Evolutionary conservation across 2,888 invertebrate species (phyloP).

Genomic region (Dryadula phaetusa): DNA sequence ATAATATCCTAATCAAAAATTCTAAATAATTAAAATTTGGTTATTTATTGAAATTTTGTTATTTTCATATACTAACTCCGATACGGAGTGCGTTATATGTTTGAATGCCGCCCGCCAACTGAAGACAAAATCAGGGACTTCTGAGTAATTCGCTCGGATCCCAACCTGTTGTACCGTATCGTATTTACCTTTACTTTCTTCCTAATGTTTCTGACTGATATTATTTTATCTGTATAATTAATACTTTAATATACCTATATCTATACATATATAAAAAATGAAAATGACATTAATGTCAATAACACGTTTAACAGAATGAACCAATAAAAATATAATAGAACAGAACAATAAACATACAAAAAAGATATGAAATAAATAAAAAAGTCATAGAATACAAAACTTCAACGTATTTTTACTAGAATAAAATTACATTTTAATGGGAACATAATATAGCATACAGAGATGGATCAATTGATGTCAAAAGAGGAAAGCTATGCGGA

Average conservation of each 20-base stretch:
- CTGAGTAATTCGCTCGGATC: constrained; percentile 8
- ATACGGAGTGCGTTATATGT: constrained; percentile 36
- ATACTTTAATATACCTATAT: not conserved
- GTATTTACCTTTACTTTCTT: not conserved
- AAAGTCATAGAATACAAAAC: not conserved
- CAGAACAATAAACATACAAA: no score
- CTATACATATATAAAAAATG: constrained; percentile 1
- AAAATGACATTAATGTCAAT: constrained; percentile 14
- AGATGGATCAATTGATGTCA: constrained; percentile 49
- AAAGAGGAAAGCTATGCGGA: constrained; percentile 69
- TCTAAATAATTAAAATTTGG: not conserved
- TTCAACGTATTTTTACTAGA: not conserved
- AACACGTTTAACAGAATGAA: not conserved
- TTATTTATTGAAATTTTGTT: not conserved
- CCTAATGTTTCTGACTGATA: not conserved
- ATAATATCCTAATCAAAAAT: not conserved
- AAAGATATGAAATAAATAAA: not conserved
- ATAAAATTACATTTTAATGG: not conserved
- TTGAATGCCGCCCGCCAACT: constrained; percentile 42
- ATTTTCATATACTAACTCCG: not conserved
- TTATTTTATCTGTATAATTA: not conserved
- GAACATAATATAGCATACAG: not conserved
- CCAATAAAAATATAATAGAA: not conserved
- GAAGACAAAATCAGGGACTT: constrained; percentile 28
- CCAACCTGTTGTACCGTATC: constrained; percentile 35